Evolutionary conservation across 37 sponge, comb jelly and placozoan species (phyloP), one percentile per base, ranked within the genome.

Genomic region (Oopsacas minuta): DNA sequence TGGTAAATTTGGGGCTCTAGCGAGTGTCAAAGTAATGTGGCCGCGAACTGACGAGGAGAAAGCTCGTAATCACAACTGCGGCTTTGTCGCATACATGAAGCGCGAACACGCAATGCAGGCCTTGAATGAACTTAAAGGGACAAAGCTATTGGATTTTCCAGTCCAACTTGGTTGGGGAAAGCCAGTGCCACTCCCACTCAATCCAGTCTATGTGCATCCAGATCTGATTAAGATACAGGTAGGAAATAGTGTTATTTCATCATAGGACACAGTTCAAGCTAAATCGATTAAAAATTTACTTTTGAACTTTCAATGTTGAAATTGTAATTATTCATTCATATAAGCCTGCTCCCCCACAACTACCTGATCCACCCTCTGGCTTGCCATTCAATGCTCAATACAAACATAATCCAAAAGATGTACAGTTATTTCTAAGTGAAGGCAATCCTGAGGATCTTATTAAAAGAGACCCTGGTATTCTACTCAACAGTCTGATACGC

Each of bases 11-110:
- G 99, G 99, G 30, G 90, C 96, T 3, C 89, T 99, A 52, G 99
- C 99, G 30, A 95, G 96, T 87, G 92, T 99, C 35, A 99, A 99
- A 88, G 95, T 99, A 53, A 99, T 99, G 99, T 99, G 99, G 99
- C 99, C 99, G 0, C 82, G 99, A 0, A 99, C 92, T 36, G 99
- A 99, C 23, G 99, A 99, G 86, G 99, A 99, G 88, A 86, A 88
- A 53, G 83, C 91, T 8, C 81, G 96, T 23, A 90, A 93, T 83
- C 89, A 86, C 53, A 99, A 95, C 88, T 99, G 96, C 85, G 99
- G 99, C 30, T 99, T 99, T 88, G 99, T 99, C 12, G 99, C 99
- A 1, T 99, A 89, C 90, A 99, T 99, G 99, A 91, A 88, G 51
- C 90, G 99, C 37, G 86, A 86, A 38, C 92, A 97, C 85, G 99